phyloP scores from a whole-genome alignment of 2,113 vertebrate genomes.

The Ciconia boyciana region DNA sequence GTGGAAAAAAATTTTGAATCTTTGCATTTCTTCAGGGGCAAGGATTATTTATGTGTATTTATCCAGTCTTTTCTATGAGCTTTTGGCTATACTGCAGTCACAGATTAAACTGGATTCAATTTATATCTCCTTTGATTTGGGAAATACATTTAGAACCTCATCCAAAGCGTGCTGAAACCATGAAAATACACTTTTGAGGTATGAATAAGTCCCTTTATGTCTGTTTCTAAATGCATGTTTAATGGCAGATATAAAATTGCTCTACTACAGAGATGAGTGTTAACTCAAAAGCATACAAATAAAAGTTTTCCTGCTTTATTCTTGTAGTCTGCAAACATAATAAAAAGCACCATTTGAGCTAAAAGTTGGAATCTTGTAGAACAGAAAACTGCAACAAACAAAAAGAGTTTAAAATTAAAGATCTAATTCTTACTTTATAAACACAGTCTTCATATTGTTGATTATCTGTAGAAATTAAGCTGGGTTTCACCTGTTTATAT shows the following conservation, averaged over 20 bases:
- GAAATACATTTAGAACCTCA: conserved; percentile 16
- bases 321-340: not conserved
- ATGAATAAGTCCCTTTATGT: conserved; percentile 20
- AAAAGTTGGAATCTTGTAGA: not conserved
- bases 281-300: not conserved
- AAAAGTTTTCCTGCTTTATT: not conserved
- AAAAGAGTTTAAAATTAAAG: not conserved
- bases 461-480: not conserved
- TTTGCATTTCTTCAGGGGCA: not conserved
- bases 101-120: conserved; percentile 39
- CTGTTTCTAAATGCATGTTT: conserved; percentile 37
- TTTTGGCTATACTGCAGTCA: not conserved
- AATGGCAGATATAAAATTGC: conserved; percentile 25
- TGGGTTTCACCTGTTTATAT: not conserved
- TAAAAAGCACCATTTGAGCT: not conserved
- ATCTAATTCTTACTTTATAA: not conserved
- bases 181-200: conserved; percentile 42
- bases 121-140: conserved; percentile 13
- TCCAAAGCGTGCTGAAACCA: not conserved
- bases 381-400: not conserved
- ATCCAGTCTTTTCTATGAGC: not conserved
- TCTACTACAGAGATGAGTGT: not conserved
- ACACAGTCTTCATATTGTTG: not conserved
- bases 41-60: not conserved
- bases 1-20: not conserved